Conservation (phyloP, 2,113 vertebrate species). For the Pipa parva region DNA sequence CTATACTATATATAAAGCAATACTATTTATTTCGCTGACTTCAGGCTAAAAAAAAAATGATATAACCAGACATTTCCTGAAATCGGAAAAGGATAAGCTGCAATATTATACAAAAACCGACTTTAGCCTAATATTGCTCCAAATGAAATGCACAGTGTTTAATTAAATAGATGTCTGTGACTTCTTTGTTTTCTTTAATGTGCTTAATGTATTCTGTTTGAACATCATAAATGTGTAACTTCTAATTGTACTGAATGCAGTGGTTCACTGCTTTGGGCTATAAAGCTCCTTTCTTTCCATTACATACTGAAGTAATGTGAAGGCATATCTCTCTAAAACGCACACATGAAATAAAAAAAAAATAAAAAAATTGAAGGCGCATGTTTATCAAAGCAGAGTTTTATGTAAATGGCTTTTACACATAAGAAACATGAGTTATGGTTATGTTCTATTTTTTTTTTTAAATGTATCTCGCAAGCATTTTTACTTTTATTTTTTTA, state of each 20-base stretch:
- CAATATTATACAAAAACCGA: neutral
- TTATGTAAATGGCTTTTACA: conserved; percentile 27
- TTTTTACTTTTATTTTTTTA: neutral
- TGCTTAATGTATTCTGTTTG: conserved; percentile 38
- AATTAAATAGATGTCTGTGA: conserved; percentile 27
- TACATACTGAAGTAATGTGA: conserved; percentile 30
- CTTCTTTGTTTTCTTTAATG: conserved; percentile 31
- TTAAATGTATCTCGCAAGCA: conserved; percentile 19
- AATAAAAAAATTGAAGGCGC: conserved; percentile 13
- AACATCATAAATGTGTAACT: conserved; percentile 34
- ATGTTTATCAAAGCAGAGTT: conserved; percentile 30
- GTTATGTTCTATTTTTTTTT: conserved; percentile 21
- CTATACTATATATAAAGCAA: too few species aligned
- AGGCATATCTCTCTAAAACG: conserved; percentile 35
- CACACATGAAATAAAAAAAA: conserved; percentile 30
- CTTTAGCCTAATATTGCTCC: conserved; percentile 3
- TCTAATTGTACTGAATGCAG: conserved; percentile 34
- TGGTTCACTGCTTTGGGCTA: conserved; percentile 30
- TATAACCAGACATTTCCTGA: conserved; percentile 1
- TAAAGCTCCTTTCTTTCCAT: conserved; percentile 14
- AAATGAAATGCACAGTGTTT: conserved; percentile 18
- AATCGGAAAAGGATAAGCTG: neutral
- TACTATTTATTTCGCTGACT: neutral
- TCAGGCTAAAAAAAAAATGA: neutral
- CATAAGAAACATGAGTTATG: conserved; percentile 28